These are phyloP conservation scores for Amitus sp. DNA, from an alignment of 2,888 invertebrate genomes.

Conservation along the genomic window DNA sequence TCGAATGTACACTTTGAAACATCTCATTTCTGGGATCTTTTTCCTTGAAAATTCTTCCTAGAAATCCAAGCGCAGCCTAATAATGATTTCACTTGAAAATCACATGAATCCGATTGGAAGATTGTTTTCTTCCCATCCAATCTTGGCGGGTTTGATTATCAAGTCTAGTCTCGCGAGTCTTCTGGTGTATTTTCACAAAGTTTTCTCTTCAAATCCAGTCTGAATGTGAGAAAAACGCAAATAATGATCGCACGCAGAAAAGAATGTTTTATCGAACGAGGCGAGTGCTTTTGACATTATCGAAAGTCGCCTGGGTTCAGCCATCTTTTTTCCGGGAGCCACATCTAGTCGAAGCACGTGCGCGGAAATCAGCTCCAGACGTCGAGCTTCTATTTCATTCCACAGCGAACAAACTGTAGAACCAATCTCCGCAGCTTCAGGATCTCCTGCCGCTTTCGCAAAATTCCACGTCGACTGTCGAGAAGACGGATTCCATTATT, in stretches of 20 bases:
- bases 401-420: constrained; percentile 42
- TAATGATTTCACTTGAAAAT: too few relatives aligned
- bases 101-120: too few relatives aligned
- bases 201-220: too few relatives aligned
- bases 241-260: background rate
- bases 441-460: constrained; percentile 15
- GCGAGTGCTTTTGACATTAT: constrained; percentile 18
- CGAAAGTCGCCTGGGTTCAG: constrained; percentile 25
- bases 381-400: constrained; percentile 48
- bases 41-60: too few relatives aligned
- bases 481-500: constrained; percentile 33
- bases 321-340: constrained; percentile 29
- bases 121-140: too few relatives aligned
- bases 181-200: too few relatives aligned
- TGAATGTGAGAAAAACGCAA: background rate
- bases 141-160: too few relatives aligned
- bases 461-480: constrained; percentile 34
- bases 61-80: too few relatives aligned
- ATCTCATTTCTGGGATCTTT: too few relatives aligned
- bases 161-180: too few relatives aligned
- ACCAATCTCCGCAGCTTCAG: constrained; percentile 48
- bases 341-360: constrained; percentile 33
- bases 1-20: too few relatives aligned
- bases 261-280: constrained; percentile 22
- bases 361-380: constrained; percentile 37